These are phyloP conservation scores for Tanaodytes sp. DNA, from an alignment of 2,888 invertebrate species.

Conservation along the genomic window DNA sequence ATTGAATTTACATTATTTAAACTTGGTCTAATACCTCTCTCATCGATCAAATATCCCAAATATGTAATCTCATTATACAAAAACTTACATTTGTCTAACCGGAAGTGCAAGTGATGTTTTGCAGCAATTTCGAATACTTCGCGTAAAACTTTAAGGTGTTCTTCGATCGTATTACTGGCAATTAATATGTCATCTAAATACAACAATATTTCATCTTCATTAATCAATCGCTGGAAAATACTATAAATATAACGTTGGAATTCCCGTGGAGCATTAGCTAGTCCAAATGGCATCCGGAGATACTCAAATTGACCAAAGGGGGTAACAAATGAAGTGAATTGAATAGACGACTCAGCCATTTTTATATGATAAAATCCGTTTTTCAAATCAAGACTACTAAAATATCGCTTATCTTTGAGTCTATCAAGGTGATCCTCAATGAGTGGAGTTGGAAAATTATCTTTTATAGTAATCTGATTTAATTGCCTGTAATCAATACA, in stretches of 20 bases:
- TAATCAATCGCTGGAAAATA: constrained; percentile 7
- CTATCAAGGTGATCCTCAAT: constrained; percentile 61
- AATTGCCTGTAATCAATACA: no score
- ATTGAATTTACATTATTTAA: neutral
- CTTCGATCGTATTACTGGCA: constrained; percentile 3
- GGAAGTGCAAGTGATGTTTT: neutral
- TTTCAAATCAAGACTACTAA: constrained; percentile 61
- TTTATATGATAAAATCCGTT: constrained; percentile 61
- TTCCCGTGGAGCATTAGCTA: constrained; percentile 23
- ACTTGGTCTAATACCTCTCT: constrained; percentile 3
- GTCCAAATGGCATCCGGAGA: constrained; percentile 18
- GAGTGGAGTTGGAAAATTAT: constrained; percentile 56
- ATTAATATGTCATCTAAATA: constrained; percentile 24
- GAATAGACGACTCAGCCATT: constrained; percentile 58
- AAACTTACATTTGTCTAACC: constrained; percentile 12
- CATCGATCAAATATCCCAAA: constrained; percentile 7
- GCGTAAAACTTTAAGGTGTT: neutral
- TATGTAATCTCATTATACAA: constrained; percentile 2
- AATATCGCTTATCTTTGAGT: constrained; percentile 58
- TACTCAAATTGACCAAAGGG: constrained; percentile 52
- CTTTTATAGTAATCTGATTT: constrained; percentile 55
- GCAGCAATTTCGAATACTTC: neutral
- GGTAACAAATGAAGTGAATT: constrained; percentile 49
- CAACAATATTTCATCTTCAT: neutral
- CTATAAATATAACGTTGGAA: constrained; percentile 10